Conservation (phyloP, 2,888 invertebrate species). For the Drosophila buzzatii region DNA sequence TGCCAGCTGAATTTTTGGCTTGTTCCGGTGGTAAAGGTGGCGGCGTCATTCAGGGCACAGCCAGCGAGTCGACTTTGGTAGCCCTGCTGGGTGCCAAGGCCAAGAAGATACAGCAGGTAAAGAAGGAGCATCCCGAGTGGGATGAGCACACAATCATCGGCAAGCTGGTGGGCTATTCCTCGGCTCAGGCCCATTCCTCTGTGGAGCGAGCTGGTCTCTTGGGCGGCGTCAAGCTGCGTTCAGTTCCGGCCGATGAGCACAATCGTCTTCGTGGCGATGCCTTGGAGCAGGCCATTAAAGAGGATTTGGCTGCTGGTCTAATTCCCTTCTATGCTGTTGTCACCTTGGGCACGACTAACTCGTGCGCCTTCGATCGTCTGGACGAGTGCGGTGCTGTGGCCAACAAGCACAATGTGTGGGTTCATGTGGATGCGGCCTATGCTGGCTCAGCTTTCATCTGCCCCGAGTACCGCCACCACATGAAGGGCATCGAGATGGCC, state of each 20-base stretch:
- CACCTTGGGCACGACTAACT: slow-evolving; percentile 98
- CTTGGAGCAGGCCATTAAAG: slow-evolving; percentile 91
- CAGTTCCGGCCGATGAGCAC: slow-evolving; percentile 90
- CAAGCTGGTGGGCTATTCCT: slow-evolving; percentile 94
- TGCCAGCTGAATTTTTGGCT: slow-evolving; percentile 94
- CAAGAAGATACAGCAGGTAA: slow-evolving; percentile 88
- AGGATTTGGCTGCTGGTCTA: slow-evolving; percentile 94
- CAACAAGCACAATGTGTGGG: slow-evolving; percentile 91
- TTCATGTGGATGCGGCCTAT: slow-evolving; percentile 98
- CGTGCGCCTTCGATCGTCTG: slow-evolving; percentile 96
- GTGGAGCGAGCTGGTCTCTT: slow-evolving; percentile 96
- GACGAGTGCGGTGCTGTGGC: slow-evolving; percentile 97
- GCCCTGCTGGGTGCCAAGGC: slow-evolving; percentile 96
- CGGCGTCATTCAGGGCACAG: slow-evolving; percentile 97
- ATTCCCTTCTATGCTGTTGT: slow-evolving; percentile 97
- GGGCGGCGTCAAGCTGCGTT: slow-evolving; percentile 93
- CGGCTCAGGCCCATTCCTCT: slow-evolving; percentile 96
- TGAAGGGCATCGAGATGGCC: slow-evolving; percentile 95
- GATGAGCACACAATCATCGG: slow-evolving; percentile 90
- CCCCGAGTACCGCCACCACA: slow-evolving; percentile 96
- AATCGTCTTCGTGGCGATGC: slow-evolving; percentile 91
- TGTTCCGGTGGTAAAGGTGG: slow-evolving; percentile 93
- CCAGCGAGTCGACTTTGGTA: slow-evolving; percentile 97
- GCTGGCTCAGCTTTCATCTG: slow-evolving; percentile 98
- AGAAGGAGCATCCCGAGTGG: slow-evolving; percentile 91